Percentiles rank a stretch among this genome's conserved stretches.
Evolutionary conservation across 2,113 vertebrate genomes (phyloP).

Genomic region (Muntiacus reevesi): DNA sequence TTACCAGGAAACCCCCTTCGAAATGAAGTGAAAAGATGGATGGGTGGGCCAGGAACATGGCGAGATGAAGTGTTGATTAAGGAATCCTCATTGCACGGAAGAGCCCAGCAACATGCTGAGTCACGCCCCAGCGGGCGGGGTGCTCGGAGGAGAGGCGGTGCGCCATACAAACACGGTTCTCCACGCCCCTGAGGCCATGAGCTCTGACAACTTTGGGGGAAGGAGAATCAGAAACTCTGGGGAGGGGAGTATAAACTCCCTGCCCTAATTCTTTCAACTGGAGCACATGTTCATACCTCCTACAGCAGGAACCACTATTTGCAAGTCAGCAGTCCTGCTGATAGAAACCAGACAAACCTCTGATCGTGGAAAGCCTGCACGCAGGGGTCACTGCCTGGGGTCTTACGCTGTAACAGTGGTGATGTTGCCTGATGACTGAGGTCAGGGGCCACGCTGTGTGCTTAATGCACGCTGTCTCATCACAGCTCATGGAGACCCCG

Average conservation of each 20-base stretch:
- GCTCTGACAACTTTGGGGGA: not conserved
- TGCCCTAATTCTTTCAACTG: fast-evolving
- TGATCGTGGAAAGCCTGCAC: fast-evolving
- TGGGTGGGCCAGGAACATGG: fast-evolving
- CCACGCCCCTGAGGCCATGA: fast-evolving
- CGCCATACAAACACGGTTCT: not conserved
- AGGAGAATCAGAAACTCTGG: not conserved
- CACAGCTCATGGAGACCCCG: not conserved
- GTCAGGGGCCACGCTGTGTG: fast-evolving
- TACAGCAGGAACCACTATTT: not conserved
- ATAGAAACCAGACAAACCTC: fast-evolving
- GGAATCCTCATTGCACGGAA: not conserved
- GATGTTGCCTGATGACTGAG: not conserved
- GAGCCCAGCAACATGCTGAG: not conserved
- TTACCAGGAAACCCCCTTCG: not conserved
- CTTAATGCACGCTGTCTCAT: fast-evolving
- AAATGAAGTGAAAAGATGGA: not conserved
- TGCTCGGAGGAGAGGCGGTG: fast-evolving
- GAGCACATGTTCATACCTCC: not conserved
- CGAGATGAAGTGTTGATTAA: too few relatives aligned
- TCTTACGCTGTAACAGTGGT: fast-evolving
- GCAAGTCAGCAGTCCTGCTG: not conserved
- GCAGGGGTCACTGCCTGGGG: fast-evolving
- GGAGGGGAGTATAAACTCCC: not conserved
- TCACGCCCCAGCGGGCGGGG: fast-evolving